Conservation (phyloP, 2,113 vertebrate species). For the Serinus canaria region DNA sequence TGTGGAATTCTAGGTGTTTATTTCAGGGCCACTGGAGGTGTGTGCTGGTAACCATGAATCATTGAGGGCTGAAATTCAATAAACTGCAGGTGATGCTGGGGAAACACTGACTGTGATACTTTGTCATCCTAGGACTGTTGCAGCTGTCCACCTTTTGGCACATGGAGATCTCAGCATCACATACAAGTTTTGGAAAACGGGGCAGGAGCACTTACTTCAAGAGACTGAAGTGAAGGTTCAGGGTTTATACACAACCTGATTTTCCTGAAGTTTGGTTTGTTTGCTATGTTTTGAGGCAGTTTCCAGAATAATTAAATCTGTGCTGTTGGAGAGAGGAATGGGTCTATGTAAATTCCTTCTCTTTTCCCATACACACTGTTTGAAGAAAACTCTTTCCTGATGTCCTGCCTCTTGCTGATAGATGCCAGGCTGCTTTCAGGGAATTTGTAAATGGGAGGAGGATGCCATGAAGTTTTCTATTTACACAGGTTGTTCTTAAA, state of each 20-base stretch:
- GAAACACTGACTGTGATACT: neutral
- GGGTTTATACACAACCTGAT: neutral
- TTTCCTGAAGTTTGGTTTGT: neutral
- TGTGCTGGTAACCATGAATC: neutral
- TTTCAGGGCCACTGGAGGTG: neutral
- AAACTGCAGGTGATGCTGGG: neutral
- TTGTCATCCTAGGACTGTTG: neutral
- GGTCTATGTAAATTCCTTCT: neutral
- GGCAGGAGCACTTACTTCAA: neutral
- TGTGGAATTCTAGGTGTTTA: neutral
- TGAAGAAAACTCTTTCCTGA: neutral
- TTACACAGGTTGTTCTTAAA: constrained; percentile 16
- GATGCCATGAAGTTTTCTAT: neutral
- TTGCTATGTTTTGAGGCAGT: neutral
- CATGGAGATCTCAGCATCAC: rapidly evolving
- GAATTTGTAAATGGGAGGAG: neutral
- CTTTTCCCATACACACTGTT: neutral
- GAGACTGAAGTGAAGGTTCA: neutral
- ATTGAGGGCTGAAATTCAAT: neutral
- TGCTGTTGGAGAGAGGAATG: neutral
- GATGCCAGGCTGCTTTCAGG: neutral
- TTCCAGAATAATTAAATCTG: neutral
- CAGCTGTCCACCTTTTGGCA: neutral
- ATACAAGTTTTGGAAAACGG: neutral
- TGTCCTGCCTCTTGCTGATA: neutral